Conservation (phyloP, 2,888 invertebrate species). For the Steinernema carpocapsae region DNA sequence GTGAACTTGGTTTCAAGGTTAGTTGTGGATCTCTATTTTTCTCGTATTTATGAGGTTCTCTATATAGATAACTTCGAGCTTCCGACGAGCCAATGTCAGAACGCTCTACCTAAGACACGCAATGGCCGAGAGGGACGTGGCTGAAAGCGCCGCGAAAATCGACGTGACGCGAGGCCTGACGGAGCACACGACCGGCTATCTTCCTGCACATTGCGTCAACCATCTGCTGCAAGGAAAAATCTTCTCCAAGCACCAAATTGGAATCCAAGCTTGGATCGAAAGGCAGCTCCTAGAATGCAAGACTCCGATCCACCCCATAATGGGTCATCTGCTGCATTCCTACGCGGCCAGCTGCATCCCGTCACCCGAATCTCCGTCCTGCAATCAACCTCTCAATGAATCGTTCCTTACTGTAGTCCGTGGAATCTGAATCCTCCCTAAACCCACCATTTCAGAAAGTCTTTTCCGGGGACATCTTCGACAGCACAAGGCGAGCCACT, state of each 20-base stretch:
- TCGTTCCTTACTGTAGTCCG: not conserved
- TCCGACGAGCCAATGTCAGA: not conserved
- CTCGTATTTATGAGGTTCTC: not conserved
- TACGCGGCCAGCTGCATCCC: slow-evolving; percentile 49
- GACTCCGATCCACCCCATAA: slow-evolving; percentile 48
- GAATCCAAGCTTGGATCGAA: slow-evolving; percentile 49
- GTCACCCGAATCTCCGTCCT: slow-evolving; percentile 35
- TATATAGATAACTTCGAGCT: not conserved
- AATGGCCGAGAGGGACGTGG: slow-evolving; percentile 30
- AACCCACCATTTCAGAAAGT: slow-evolving; percentile 40
- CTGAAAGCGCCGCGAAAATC: slow-evolving; percentile 35
- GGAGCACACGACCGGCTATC: slow-evolving; percentile 41
- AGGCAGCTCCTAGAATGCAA: slow-evolving; percentile 46
- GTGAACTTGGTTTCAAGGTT: slow-evolving; percentile 34
- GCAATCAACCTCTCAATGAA: slow-evolving; percentile 47
- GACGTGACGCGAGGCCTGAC: slow-evolving; percentile 36
- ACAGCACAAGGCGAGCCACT: slow-evolving; percentile 40
- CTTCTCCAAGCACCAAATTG: slow-evolving; percentile 44
- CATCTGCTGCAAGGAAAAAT: slow-evolving; percentile 44
- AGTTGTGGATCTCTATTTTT: not conserved
- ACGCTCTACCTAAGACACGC: slow-evolving; percentile 31
- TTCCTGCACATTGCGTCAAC: slow-evolving; percentile 52
- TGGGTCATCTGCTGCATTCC: slow-evolving; percentile 44
- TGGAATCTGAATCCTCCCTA: not conserved
- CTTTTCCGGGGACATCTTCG: slow-evolving; percentile 49